These are phyloP conservation scores for Drosophila rubida DNA, from an alignment of 2,888 invertebrate species.

Conservation along the genomic window DNA sequence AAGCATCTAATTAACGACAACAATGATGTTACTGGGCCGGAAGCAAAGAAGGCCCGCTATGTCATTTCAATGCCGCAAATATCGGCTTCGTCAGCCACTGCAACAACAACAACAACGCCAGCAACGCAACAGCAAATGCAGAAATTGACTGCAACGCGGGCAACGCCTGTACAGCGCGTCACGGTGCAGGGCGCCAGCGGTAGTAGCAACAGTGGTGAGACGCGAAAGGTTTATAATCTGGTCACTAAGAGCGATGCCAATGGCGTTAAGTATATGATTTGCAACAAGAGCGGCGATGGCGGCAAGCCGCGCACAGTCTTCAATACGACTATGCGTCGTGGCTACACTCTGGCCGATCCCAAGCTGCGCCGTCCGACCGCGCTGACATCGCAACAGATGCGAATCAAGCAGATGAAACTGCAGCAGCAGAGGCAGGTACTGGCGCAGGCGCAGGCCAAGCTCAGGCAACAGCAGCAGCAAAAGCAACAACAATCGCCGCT, in stretches of 20 bases:
- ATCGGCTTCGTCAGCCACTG: constrained; percentile 14
- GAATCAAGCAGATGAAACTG: constrained; percentile 54
- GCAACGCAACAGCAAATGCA: constrained; percentile 34
- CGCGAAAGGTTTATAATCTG: constrained; percentile 58
- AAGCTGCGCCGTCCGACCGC: constrained; percentile 49
- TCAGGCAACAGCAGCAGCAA: constrained; percentile 57
- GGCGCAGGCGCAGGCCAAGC: constrained; percentile 56
- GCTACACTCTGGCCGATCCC: constrained; percentile 68
- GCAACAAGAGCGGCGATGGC: constrained; percentile 53
- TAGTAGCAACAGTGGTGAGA: constrained; percentile 14
- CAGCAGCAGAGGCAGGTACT: constrained; percentile 51
- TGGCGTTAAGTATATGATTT: constrained; percentile 63
- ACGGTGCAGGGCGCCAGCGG: constrained; percentile 37
- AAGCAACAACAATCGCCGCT: constrained; percentile 23
- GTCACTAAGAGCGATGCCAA: constrained; percentile 50
- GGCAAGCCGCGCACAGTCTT: constrained; percentile 47
- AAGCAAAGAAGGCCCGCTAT: constrained; percentile 70
- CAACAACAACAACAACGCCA: constrained; percentile 29
- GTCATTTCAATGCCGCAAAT: constrained; percentile 72
- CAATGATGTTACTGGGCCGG: constrained; percentile 55
- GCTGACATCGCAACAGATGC: constrained; percentile 45
- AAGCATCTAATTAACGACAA: constrained; percentile 56
- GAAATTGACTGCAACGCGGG: constrained; percentile 20
- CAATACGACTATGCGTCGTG: constrained; percentile 63
- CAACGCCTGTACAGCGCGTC: constrained; percentile 45